These are phyloP conservation scores for Drepanosiphum platanoidis DNA, from an alignment of 2,888 invertebrate genomes.

Conservation along the genomic window DNA sequence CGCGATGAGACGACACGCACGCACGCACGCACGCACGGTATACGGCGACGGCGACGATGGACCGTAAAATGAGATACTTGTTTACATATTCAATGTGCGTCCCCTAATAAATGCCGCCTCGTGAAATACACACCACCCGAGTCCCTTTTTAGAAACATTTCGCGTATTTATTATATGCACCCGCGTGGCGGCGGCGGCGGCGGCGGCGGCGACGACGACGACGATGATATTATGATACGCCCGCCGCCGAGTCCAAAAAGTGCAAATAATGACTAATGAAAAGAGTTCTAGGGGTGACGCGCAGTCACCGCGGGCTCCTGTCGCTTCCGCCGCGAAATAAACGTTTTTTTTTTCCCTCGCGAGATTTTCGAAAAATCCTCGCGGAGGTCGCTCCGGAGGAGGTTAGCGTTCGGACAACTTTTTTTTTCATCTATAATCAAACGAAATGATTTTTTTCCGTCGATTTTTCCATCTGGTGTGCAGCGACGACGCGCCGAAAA, in stretches of 20 bases:
- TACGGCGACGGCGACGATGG: slow-evolving; percentile 31
- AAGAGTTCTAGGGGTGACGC: slow-evolving; percentile 11
- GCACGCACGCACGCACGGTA: background rate
- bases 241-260: background rate
- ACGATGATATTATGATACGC: background rate
- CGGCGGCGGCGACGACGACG: background rate
- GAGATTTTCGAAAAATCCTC: no score
- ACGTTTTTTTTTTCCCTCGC: background rate
- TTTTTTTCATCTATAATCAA: no score
- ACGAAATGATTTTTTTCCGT: no score
- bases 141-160: slow-evolving; percentile 46
- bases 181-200: background rate
- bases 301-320: background rate
- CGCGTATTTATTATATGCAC: slow-evolving; percentile 29
- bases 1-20: no score
- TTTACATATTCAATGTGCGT: slow-evolving; percentile 58
- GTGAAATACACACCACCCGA: slow-evolving; percentile 48
- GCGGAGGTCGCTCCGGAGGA: no score
- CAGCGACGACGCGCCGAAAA: no score
- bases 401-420: no score
- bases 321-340: background rate
- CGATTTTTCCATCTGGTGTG: no score
- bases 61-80: slow-evolving; percentile 62
- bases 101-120: slow-evolving; percentile 44
- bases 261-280: slow-evolving; percentile 37